Evolutionary conservation across 2,113 vertebrate species (phyloP).

Genomic region (Pseudolaguvia tuberculata): DNA sequence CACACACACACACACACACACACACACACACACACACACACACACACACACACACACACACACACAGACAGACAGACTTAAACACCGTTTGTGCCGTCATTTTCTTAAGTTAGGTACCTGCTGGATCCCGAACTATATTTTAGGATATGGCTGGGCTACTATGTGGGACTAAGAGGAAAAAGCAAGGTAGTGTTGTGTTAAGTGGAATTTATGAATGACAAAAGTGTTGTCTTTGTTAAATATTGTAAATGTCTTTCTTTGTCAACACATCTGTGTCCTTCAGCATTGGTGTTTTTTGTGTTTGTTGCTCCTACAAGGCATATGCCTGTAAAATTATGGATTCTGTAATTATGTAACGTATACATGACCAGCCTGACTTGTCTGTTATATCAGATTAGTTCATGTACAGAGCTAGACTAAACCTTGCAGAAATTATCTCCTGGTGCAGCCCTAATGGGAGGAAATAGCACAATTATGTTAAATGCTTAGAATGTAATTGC

Average conservation of each 20-base stretch:
- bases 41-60: no score
- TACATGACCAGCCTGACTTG: background rate
- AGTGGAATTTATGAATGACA: background rate
- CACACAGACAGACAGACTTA: slow-evolving; percentile 8
- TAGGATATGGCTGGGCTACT: slow-evolving; percentile 76
- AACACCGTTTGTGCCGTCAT: slow-evolving; percentile 2
- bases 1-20: no score
- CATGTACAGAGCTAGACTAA: background rate
- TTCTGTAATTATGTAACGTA: slow-evolving; percentile 4
- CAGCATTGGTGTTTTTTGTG: background rate
- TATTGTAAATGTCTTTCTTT: background rate
- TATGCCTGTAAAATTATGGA: background rate
- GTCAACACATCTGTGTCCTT: background rate
- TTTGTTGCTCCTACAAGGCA: background rate
- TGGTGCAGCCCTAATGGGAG: slow-evolving; percentile 26
- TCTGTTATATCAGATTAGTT: slow-evolving; percentile 17
- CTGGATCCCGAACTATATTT: slow-evolving; percentile 34
- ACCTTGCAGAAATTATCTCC: slow-evolving; percentile 10
- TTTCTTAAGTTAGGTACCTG: slow-evolving; percentile 1
- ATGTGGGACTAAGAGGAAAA: slow-evolving; percentile 77
- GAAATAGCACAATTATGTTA: slow-evolving; percentile 62
- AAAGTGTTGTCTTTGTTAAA: background rate
- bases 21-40: no score
- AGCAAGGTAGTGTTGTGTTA: slow-evolving; percentile 68
- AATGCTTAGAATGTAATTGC: slow-evolving; percentile 59